Evolutionary conservation across 1,140 invertebrate genomes (phyloP).

Genomic region (Polypedilum vanderplanki): DNA sequence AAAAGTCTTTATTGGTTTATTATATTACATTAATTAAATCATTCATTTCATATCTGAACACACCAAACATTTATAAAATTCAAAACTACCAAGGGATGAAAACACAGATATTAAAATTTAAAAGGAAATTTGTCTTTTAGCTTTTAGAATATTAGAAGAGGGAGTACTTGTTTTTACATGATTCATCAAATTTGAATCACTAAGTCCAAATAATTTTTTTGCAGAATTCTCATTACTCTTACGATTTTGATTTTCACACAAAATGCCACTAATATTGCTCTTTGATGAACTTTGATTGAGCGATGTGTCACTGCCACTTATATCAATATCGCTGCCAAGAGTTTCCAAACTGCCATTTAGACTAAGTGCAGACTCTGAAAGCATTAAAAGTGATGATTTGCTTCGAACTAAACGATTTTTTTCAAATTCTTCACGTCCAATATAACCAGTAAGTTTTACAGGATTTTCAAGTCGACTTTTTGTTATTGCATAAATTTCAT

Average conservation of each 20-base stretch:
- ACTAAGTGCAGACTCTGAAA: slow-evolving; percentile 34
- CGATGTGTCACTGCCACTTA: slow-evolving; percentile 36
- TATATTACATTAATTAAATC: slow-evolving; percentile 2
- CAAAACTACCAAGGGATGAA: background rate
- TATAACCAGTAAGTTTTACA: slow-evolving; percentile 40
- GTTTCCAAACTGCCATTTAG: slow-evolving; percentile 35
- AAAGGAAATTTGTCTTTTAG: slow-evolving; percentile 40
- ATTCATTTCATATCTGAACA: background rate
- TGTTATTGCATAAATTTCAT: slow-evolving; percentile 45
- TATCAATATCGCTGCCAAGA: slow-evolving; percentile 35
- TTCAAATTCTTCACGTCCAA: slow-evolving; percentile 40
- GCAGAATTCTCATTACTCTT: slow-evolving; percentile 35
- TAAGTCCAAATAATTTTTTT: slow-evolving; percentile 35
- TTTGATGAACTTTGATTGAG: slow-evolving; percentile 37
- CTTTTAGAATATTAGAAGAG: slow-evolving; percentile 35
- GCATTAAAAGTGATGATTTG: slow-evolving; percentile 33
- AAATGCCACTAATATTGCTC: slow-evolving; percentile 33
- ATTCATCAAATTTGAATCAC: slow-evolving; percentile 31
- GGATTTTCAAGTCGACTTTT: slow-evolving; percentile 38
- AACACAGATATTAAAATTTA: slow-evolving; percentile 32
- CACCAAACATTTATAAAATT: background rate
- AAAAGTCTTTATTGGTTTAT: background rate
- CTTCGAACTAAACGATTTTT: slow-evolving; percentile 33
- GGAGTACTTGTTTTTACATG: background rate
- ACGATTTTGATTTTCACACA: slow-evolving; percentile 40